Evolutionary conservation across 2,797 vertebrate species (phyloP).

Genomic region (Tapera naevia): DNA sequence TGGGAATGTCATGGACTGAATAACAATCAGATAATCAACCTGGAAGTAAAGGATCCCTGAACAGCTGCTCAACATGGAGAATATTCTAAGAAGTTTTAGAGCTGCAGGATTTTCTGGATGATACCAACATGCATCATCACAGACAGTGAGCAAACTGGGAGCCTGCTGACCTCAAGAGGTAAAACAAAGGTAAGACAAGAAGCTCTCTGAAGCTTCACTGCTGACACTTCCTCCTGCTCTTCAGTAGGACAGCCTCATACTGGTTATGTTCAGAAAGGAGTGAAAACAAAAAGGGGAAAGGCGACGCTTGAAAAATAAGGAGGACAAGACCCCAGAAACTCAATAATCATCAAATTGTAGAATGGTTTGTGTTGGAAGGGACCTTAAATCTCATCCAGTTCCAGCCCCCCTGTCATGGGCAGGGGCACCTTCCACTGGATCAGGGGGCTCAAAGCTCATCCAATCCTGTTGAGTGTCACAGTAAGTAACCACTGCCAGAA

Average conservation of each 20-base stretch:
- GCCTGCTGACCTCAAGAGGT: not conserved
- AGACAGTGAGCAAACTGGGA: not conserved
- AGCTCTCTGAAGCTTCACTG: not conserved
- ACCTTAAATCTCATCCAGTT: no score
- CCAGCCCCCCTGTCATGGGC: no score
- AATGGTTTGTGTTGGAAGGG: no score
- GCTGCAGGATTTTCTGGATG: not conserved
- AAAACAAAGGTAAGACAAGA: not conserved
- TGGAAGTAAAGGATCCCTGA: not conserved
- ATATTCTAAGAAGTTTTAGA: not conserved
- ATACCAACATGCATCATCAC: rapidly evolving
- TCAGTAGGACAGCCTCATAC: not conserved
- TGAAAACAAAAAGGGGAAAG: not conserved
- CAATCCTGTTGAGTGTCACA: not conserved
- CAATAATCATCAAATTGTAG: not conserved
- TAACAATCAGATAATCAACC: not conserved
- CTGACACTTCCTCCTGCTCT: not conserved
- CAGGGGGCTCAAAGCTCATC: no score
- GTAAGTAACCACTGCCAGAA: not conserved
- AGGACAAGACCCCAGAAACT: not conserved
- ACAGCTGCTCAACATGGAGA: not conserved
- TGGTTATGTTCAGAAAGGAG: not conserved
- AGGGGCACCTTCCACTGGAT: no score
- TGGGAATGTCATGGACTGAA: not conserved
- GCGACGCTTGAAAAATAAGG: not conserved